Evolutionary conservation across 2,888 invertebrate species (phyloP).

Genomic region (Heteromurus nitidus): DNA sequence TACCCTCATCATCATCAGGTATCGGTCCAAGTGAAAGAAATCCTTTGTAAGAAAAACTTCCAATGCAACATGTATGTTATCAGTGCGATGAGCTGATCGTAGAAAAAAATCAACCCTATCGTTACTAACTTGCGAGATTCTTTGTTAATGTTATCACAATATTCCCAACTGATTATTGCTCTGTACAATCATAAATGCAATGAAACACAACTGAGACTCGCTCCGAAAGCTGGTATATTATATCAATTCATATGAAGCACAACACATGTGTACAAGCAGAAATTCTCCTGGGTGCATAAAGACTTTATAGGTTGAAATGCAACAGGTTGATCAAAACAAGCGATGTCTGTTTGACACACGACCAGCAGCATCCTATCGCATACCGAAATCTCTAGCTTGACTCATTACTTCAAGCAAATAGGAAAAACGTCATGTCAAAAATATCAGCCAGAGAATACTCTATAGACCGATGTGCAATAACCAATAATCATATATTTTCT

Average conservation of each 20-base stretch:
- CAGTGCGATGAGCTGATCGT: background rate
- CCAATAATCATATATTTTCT: too few species aligned
- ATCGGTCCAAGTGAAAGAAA: constrained; percentile 6
- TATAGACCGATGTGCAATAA: background rate
- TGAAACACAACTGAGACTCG: too few species aligned
- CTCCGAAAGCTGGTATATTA: too few species aligned
- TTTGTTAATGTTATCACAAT: too few species aligned
- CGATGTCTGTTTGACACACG: constrained; percentile 55
- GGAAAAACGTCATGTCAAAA: background rate
- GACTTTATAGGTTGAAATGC: constrained; percentile 9
- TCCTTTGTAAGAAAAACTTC: background rate
- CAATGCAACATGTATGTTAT: too few species aligned
- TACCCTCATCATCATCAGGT: background rate
- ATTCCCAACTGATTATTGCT: too few species aligned
- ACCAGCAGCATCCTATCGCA: constrained; percentile 7
- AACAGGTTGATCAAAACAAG: constrained; percentile 49
- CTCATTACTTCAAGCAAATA: constrained; percentile 11
- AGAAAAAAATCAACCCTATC: background rate
- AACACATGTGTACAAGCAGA: too few species aligned
- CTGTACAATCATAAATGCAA: too few species aligned
- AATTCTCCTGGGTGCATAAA: too few species aligned
- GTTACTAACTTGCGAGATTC: too few species aligned
- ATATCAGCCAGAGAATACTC: background rate
- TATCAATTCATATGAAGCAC: too few species aligned
- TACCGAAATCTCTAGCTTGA: background rate